Conservation (phyloP, 2,113 vertebrate genomes). For the Indri indri region DNA sequence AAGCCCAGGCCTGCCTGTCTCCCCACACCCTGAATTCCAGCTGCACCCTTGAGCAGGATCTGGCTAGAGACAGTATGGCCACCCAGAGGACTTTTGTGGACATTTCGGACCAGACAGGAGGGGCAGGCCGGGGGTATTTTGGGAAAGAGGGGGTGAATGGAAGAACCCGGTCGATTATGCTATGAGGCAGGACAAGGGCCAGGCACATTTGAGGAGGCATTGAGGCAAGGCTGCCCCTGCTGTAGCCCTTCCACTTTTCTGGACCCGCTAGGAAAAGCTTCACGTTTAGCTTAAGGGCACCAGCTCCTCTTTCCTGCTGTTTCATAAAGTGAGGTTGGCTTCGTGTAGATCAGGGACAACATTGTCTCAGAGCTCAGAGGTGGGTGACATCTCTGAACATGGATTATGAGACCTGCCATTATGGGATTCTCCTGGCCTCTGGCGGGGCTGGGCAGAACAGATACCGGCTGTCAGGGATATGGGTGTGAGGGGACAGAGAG, state of each 20-base stretch:
- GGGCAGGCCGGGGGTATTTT: not conserved
- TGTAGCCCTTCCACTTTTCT: not conserved
- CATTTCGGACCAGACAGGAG: not conserved
- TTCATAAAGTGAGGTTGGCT: not conserved
- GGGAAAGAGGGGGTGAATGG: not conserved
- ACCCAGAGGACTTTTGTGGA: not conserved
- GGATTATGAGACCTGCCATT: not conserved
- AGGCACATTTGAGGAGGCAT: not conserved
- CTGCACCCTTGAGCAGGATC: not conserved
- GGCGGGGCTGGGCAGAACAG: not conserved
- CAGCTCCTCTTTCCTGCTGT: not conserved
- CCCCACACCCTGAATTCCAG: not conserved
- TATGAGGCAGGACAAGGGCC: not conserved
- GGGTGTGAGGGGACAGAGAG: not conserved
- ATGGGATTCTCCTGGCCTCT: not conserved
- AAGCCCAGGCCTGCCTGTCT: not conserved
- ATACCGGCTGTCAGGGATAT: not conserved
- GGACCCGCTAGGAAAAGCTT: not conserved
- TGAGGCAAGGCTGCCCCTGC: not conserved
- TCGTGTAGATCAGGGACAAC: not conserved
- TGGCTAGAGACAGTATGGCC: not conserved
- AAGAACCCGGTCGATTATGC: not conserved
- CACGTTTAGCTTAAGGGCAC: not conserved
- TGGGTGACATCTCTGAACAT: not conserved
- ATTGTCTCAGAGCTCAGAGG: not conserved